Evolutionary conservation across 2,113 vertebrate species (phyloP), one percentile per base, ranked within the genome.

Genomic region (Typhlomys cinereus): DNA sequence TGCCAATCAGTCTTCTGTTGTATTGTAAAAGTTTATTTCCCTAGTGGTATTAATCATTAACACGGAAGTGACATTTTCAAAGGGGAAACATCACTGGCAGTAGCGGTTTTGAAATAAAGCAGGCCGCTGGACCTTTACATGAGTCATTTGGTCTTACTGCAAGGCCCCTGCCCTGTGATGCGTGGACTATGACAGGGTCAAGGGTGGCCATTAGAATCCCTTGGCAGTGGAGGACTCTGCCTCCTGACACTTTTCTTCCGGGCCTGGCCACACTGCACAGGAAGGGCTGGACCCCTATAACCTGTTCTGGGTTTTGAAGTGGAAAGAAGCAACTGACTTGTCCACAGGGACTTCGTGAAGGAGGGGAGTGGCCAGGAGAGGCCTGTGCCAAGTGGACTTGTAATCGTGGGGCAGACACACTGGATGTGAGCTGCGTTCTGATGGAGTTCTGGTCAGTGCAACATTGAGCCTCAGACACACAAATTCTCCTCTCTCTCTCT

Each of bases 261-360:
- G 75, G 82, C n/a, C n/a, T n/a, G n/a, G n/a, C n/a, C n/a, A 48
- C 27, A 10, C 75, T 94, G 88, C n/a, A n/a, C n/a, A n/a, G n/a
- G n/a, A n/a, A n/a, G n/a, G n/a, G n/a, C n/a, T n/a, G n/a, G n/a
- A n/a, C n/a, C n/a, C n/a, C n/a, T n/a, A n/a, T n/a, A n/a, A 67
- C 73, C 88, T 86, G 79, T 70, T 80, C 93, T 71, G 64, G 21
- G 46, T 39, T 73, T 34, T 54, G 27, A 85, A 57, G 80, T 89
- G 36, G 82, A 17, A 36, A 85, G 52, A 80, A 39, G 59, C 67
- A 10, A 85, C 67, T 25, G 84, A 10, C 66, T 54, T 17, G 27
- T 23, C 31, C n/a, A 8, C 57, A 46, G 76, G 52, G 23, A 23
- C 27, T 61, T n/a, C 0, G 48, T 41, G 27, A 73, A 21, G 29